These are phyloP conservation scores for Lepus townsendii DNA, from an alignment of 2,797 vertebrate genomes.

Conservation along the genomic window DNA sequence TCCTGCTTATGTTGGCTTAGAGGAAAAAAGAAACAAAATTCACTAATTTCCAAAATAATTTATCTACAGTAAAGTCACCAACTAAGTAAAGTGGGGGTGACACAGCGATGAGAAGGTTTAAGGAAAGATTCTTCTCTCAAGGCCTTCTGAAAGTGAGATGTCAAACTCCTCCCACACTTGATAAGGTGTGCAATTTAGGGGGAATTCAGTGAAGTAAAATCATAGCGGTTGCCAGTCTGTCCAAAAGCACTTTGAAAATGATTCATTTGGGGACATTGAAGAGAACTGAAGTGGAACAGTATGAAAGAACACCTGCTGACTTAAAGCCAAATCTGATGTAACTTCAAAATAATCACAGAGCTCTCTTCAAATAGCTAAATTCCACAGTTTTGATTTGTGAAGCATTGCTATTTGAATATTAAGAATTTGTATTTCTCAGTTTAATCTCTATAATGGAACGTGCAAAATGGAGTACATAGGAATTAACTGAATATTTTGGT, in stretches of 20 bases:
- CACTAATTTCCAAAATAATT: neutral
- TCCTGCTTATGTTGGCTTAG: neutral
- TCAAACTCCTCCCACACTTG: neutral
- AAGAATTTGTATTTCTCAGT: neutral
- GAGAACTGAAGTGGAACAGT: neutral
- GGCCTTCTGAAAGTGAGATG: neutral
- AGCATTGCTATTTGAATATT: neutral
- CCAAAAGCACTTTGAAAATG: constrained; percentile 13
- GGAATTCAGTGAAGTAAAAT: neutral
- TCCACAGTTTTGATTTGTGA: neutral
- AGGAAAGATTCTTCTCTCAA: neutral
- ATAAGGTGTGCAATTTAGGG: neutral
- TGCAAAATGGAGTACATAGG: neutral
- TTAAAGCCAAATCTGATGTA: neutral
- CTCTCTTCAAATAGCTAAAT: neutral
- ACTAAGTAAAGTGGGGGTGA: neutral
- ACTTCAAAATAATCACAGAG: neutral
- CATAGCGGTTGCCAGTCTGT: neutral
- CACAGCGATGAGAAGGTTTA: neutral
- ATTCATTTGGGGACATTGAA: neutral
- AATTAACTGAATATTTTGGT: neutral
- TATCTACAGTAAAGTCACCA: neutral
- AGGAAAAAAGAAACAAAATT: neutral
- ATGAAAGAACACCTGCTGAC: neutral
- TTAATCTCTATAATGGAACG: neutral